phyloP scores from a whole-genome alignment of 1,140 invertebrate genomes.

The Drusus annulatus region DNA sequence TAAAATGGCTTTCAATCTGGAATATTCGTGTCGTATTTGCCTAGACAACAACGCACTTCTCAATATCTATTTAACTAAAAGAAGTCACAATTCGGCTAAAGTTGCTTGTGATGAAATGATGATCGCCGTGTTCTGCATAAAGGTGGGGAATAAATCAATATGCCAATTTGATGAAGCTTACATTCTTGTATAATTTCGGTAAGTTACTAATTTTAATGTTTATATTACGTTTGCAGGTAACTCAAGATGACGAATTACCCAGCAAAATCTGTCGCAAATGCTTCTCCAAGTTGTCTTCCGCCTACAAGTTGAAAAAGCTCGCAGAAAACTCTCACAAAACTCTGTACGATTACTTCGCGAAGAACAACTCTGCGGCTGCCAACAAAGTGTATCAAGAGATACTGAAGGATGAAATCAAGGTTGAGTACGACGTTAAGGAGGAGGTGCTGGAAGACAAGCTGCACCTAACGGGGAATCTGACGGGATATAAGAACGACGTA shows the following conservation, averaged over 20 bases:
- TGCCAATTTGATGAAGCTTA: not conserved
- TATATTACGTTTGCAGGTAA: not conserved
- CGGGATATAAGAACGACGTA: too few relatives aligned
- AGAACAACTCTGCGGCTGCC: not conserved
- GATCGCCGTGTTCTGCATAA: not conserved
- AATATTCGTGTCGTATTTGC: constrained; percentile 23
- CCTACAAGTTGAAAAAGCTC: constrained; percentile 13
- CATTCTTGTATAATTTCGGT: not conserved
- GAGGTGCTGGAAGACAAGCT: not conserved
- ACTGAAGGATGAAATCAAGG: constrained; percentile 4
- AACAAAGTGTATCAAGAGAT: not conserved
- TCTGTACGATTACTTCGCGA: not conserved
- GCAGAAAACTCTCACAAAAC: constrained; percentile 15
- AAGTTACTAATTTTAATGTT: too few relatives aligned
- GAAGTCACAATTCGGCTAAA: constrained; percentile 21
- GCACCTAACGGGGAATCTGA: too few relatives aligned
- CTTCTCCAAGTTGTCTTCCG: constrained; percentile 25
- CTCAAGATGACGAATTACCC: constrained; percentile 13
- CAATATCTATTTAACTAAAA: constrained; percentile 17
- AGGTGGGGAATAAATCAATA: not conserved
- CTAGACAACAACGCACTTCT: not conserved
- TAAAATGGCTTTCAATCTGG: constrained; percentile 5
- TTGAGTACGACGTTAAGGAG: not conserved
- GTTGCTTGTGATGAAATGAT: constrained; percentile 27
- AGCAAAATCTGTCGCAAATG: constrained; percentile 29